Conservation (phyloP, 1,140 invertebrate genomes). For the Pararge aegeria region DNA sequence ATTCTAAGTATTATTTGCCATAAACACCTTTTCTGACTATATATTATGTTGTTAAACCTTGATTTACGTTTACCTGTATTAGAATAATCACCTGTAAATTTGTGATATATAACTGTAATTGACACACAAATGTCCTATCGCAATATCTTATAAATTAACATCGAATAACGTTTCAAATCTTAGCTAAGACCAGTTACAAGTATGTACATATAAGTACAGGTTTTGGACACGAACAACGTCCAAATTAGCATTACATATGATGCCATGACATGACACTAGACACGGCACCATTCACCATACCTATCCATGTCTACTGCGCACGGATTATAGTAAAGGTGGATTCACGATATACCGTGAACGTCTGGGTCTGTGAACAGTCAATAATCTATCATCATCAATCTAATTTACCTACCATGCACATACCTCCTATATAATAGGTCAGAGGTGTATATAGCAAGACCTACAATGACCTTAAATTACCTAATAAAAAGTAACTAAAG, state of each 20-base stretch:
- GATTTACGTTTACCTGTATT: too few species aligned
- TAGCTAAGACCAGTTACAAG: neutral
- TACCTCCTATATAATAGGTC: too few species aligned
- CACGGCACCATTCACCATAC: neutral
- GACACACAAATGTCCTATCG: neutral
- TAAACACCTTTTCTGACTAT: too few species aligned
- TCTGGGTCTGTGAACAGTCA: too few species aligned
- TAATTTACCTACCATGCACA: too few species aligned
- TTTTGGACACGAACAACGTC: neutral
- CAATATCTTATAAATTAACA: neutral
- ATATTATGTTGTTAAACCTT: too few species aligned
- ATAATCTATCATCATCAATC: too few species aligned
- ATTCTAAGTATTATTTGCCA: too few species aligned
- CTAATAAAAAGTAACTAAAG: too few species aligned
- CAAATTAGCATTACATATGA: slow-evolving; percentile 6
- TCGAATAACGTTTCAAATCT: neutral
- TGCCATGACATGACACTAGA: slow-evolving; percentile 1
- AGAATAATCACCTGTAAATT: too few species aligned
- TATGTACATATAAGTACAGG: neutral
- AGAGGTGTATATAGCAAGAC: too few species aligned
- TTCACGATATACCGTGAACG: neutral
- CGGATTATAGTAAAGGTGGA: neutral
- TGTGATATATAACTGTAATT: neutral
- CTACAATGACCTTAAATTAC: too few species aligned
- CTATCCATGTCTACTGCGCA: neutral